Base-by-base conservation (phyloP, 2,888 invertebrate genomes). In the Dioctria rufipes region DNA sequence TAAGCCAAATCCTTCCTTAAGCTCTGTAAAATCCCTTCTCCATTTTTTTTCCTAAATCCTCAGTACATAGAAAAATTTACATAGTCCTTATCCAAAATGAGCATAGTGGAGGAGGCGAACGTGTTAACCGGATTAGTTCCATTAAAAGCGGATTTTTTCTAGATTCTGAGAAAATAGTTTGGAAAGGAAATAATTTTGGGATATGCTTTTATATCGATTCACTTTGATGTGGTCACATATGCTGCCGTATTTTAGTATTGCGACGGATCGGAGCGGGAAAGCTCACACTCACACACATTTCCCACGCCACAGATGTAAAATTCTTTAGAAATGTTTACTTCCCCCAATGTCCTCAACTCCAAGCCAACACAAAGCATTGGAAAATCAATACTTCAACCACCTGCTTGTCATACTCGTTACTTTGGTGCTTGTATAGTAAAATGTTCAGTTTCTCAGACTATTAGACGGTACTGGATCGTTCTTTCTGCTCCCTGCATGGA, bases 381-480 rank as follows among this genome's bases (percentile, higher is more conserved):
- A 73, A 73, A 73, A 73, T 73, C 73, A 43, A 73, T 73, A 73
- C 25, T 60, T 39, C 73, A 73, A 60, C 73, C 73, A 73, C 73
- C 73, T 73, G 73, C 73, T 73, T 58, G 71, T 40, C 58, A 60
- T 58, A 58, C n/a, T 39, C 73, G 58, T 58, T 39, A 61, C 58
- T 3, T 54, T 58, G 73, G 73, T 60, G 58, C 40, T 58, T 42
- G 13, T 51, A n/a, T 42, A 42, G 37, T 54, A 37, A 73, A 73
- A 25, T 54, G 54, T 54, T 54, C 54, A 54, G 6, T 54, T 54
- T 54, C 54, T 11, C 3, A n/a, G 54, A 11, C 54, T 54, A 11
- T 54, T 4, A 54, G 11, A 11, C 25, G 25, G 25, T 25, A 25
- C 11, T n/a, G 4, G 54, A 6, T 4, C 54, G 54, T 11, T n/a